Evolutionary conservation across 2,797 vertebrate species (phyloP).

Genomic region (Microcaecilia unicolor): DNA sequence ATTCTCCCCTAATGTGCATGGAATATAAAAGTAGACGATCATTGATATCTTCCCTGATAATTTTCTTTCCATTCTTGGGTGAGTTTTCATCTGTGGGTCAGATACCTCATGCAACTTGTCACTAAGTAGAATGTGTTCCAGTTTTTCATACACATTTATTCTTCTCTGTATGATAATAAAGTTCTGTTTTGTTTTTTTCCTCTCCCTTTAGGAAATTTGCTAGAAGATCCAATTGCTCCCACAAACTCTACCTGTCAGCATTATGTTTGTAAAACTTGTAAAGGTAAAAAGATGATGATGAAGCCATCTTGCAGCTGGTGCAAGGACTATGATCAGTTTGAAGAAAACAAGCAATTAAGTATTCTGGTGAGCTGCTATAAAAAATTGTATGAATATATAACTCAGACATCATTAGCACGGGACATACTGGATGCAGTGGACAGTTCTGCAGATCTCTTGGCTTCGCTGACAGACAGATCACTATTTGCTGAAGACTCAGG

Average conservation of each 20-base stretch:
- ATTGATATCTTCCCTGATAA: no score
- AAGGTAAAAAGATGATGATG: conserved; percentile 98
- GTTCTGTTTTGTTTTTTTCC: conserved; percentile 10
- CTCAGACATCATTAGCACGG: conserved; percentile 79
- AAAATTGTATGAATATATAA: conserved; percentile 92
- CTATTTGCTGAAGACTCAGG: conserved; percentile 68
- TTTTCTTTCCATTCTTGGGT: no score
- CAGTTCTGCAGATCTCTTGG: conserved; percentile 83
- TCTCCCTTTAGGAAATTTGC: conserved; percentile 73
- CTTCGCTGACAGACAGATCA: conserved; percentile 84
- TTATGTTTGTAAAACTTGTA: conserved; percentile 93
- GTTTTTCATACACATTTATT: no score
- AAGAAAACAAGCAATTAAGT: conserved; percentile 90
- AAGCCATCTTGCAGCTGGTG: conserved; percentile 98
- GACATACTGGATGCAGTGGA: conserved; percentile 85
- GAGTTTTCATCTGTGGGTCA: no score
- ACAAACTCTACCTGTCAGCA: conserved; percentile 96
- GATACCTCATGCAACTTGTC: no score
- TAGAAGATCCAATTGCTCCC: conserved; percentile 93
- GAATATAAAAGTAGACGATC: no score
- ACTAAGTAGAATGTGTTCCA: no score
- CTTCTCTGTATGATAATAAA: background rate
- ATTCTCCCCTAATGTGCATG: no score
- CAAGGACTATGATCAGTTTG: conserved; percentile 95
- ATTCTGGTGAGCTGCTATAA: conserved; percentile 93